Conservation (phyloP, 2,888 invertebrate genomes). For the Tipula vernalis region DNA sequence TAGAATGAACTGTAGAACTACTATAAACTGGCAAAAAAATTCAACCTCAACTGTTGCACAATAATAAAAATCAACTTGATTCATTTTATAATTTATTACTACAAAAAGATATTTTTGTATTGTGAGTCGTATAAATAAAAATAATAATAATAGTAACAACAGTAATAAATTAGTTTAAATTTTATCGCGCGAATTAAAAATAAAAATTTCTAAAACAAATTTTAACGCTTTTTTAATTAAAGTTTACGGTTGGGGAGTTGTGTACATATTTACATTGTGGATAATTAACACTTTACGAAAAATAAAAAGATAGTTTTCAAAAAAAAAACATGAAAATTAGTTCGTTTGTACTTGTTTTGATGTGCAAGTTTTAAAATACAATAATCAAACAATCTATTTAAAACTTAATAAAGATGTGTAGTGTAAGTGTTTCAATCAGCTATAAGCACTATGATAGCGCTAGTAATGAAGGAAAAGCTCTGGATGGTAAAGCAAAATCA, state of each 20-base stretch:
- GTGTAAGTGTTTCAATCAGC: not conserved
- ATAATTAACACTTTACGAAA: not conserved
- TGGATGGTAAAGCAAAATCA: not conserved
- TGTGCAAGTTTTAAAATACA: not conserved
- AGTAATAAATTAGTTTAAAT: not conserved
- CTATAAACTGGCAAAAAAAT: not conserved
- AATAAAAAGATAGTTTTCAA: not conserved
- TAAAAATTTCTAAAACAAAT: not conserved
- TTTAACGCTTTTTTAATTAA: not conserved
- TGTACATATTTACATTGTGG: not conserved
- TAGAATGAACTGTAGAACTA: not conserved
- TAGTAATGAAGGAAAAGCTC: not conserved
- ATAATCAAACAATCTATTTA: not conserved
- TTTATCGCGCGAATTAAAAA: not conserved
- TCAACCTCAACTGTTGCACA: not conserved
- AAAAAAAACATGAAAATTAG: not conserved
- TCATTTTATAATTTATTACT: not conserved
- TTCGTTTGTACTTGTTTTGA: not conserved
- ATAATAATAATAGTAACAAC: not conserved
- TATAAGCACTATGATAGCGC: not conserved
- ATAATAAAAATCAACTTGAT: not conserved
- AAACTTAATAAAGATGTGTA: not conserved
- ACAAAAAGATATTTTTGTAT: not conserved
- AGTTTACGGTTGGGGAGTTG: not conserved
- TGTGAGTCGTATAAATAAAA: not conserved